A percentile compares a stretch with the other conserved stretches of the same genome.
Evolutionary conservation across 2,888 invertebrate genomes (phyloP).

Genomic region (Melanotus villosus): DNA sequence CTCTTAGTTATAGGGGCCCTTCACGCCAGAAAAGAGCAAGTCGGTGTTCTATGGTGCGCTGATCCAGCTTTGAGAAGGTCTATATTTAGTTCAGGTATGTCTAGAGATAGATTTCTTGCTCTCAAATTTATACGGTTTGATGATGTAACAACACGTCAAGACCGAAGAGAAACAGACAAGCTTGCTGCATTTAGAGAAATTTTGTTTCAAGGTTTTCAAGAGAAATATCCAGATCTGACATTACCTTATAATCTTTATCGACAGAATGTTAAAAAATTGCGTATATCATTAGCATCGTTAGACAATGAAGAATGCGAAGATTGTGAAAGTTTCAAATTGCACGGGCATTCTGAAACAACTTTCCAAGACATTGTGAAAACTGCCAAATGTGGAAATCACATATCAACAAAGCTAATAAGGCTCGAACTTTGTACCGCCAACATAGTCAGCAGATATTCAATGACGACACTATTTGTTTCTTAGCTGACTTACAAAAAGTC

Average conservation of each 20-base stretch:
- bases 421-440: slow-evolving; percentile 33
- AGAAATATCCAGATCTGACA: slow-evolving; percentile 32
- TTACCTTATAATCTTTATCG: slow-evolving; percentile 43
- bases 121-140: no score
- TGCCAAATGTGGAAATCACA: slow-evolving; percentile 40
- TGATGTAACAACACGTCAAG: no score
- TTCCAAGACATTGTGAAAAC: slow-evolving; percentile 31
- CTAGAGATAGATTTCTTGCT: no score
- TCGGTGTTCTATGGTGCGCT: no score
- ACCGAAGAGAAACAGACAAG: no score
- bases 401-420: slow-evolving; percentile 27
- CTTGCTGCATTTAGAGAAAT: no score
- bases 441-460: slow-evolving; percentile 37
- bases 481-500: slow-evolving; percentile 16
- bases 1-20: no score
- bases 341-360: slow-evolving; percentile 12
- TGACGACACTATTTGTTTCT: slow-evolving; percentile 35
- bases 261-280: slow-evolving; percentile 29
- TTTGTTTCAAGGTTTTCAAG: slow-evolving; percentile 30
- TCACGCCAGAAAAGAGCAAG: no score
- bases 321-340: slow-evolving; percentile 40
- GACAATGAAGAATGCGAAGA: slow-evolving; percentile 48
- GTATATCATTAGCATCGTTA: slow-evolving; percentile 45
- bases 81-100: no score
- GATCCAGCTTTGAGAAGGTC: no score